Conservation (phyloP, 1,140 invertebrate species). For the Phocides pigmalion region DNA sequence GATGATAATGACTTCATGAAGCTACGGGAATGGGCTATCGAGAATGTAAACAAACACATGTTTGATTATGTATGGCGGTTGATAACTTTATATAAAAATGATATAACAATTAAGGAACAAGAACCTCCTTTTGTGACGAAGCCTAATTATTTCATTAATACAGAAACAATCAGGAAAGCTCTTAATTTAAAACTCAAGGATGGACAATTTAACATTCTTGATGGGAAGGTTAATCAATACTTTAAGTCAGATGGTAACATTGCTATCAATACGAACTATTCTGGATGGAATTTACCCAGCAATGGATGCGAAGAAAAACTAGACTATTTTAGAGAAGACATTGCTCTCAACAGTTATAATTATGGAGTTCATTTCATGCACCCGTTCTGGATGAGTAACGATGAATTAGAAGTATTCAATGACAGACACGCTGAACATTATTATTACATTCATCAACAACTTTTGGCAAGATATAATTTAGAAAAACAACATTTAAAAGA, state of each 20-base stretch:
- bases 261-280: slow-evolving; percentile 82
- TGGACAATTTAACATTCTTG: slow-evolving; percentile 50
- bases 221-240: slow-evolving; percentile 54
- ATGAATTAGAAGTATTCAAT: slow-evolving; percentile 82
- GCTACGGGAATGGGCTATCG: slow-evolving; percentile 47
- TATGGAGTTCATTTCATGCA: slow-evolving; percentile 87
- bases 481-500: slow-evolving; percentile 83
- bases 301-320: slow-evolving; percentile 85
- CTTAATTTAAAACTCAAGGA: slow-evolving; percentile 54
- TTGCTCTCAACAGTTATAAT: slow-evolving; percentile 89
- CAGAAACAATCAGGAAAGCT: slow-evolving; percentile 66
- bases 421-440: slow-evolving; percentile 86
- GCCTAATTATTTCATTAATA: slow-evolving; percentile 69
- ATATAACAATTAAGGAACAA: slow-evolving; percentile 39
- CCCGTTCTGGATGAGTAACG: slow-evolving; percentile 87
- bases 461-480: slow-evolving; percentile 86
- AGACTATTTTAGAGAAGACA: slow-evolving; percentile 90
- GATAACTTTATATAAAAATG: slow-evolving; percentile 46
- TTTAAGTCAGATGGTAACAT: slow-evolving; percentile 51
- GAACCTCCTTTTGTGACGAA: slow-evolving; percentile 63
- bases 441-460: slow-evolving; percentile 85
- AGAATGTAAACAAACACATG: slow-evolving; percentile 62
- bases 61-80: slow-evolving; percentile 57
- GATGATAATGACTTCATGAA: slow-evolving; percentile 45
- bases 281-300: slow-evolving; percentile 79